Base-by-base conservation (phyloP, 1,140 invertebrate species). In the Rhynchophorus ferrugineus region DNA sequence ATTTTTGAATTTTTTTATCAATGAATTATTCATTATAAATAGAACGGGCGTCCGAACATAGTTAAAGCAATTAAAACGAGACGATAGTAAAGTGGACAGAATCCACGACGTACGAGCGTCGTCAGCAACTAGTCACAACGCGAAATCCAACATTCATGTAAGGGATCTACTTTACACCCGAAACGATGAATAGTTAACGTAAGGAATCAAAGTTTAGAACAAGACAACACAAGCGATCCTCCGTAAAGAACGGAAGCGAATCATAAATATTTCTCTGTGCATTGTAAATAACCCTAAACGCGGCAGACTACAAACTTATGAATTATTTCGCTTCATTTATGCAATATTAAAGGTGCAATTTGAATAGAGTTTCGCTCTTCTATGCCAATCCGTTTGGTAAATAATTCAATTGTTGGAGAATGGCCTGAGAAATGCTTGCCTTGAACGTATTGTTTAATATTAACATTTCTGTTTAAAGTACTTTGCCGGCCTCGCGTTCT, bases 281-380 rank as follows among this genome's bases (percentile, higher is more conserved):
- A 69, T 69, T 68, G 66, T 68, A 67, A 69, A 69, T 69, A 69
- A 68, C 61, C 65, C 61, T 69, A 69, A 69, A 69, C 68, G 68
- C 65, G 66, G 66, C 64, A 62, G 65, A 65, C 68, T 69, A 69
- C 68, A 69, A 68, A 69, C 68, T 69, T 67, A 69, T 69, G 66
- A 66, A 69, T 69, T 69, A 69, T 69, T 69, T 69, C 62, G 49
- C 59, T 62, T 65, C 66, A 66, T 66, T 68, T 66, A 68, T 69
- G 62, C 61, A 69, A 69, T 69, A 69, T 69, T 69, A 58, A 69
- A 61, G 63, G 60, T 67, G 65, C 68, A 69, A 69, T 69, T 69
- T 69, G 68, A 69, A 69, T 68, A 67, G 65, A 67, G 65, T 54
- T 49, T 66, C 59, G 60, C 65, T 67, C 64, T 64, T 68, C 67